Evolutionary conservation across 2,888 invertebrate genomes (phyloP).

Genomic region (Anorthoa munda): DNA sequence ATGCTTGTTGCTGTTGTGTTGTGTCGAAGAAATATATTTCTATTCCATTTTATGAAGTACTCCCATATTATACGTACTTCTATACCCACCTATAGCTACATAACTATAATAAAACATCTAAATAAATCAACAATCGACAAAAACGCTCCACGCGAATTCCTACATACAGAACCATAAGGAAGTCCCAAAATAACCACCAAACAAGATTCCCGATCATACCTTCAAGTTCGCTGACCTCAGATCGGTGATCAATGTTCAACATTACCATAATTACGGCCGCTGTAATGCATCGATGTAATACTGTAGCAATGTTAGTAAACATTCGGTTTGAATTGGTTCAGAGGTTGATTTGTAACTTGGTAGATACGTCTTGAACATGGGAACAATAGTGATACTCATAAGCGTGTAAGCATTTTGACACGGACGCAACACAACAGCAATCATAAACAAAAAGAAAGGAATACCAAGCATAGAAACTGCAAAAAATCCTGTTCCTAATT

Average conservation of each 20-base stretch:
- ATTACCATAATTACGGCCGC: constrained; percentile 61
- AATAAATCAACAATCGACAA: constrained; percentile 11
- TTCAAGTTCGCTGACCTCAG: constrained; percentile 53
- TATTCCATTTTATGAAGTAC: too few relatives aligned
- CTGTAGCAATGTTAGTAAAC: constrained; percentile 54
- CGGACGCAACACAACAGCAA: too few relatives aligned
- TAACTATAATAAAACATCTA: background rate
- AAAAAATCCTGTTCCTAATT: too few relatives aligned
- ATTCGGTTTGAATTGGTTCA: constrained; percentile 18
- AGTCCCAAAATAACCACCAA: constrained; percentile 52
- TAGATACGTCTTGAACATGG: background rate
- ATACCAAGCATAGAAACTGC: too few relatives aligned
- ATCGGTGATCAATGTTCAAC: constrained; percentile 59
- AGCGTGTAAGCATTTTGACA: background rate
- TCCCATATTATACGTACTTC: too few relatives aligned
- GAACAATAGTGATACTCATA: background rate
- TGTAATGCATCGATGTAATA: constrained; percentile 47
- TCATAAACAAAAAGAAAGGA: too few relatives aligned
- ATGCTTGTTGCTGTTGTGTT: too few relatives aligned
- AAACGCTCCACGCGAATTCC: constrained; percentile 25
- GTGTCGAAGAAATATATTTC: too few relatives aligned
- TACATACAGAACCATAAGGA: constrained; percentile 52
- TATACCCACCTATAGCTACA: too few relatives aligned
- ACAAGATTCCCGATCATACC: constrained; percentile 45
- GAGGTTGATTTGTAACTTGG: background rate